Base-by-base conservation (phyloP, 2,888 invertebrate genomes). In the Luperina testacea region DNA sequence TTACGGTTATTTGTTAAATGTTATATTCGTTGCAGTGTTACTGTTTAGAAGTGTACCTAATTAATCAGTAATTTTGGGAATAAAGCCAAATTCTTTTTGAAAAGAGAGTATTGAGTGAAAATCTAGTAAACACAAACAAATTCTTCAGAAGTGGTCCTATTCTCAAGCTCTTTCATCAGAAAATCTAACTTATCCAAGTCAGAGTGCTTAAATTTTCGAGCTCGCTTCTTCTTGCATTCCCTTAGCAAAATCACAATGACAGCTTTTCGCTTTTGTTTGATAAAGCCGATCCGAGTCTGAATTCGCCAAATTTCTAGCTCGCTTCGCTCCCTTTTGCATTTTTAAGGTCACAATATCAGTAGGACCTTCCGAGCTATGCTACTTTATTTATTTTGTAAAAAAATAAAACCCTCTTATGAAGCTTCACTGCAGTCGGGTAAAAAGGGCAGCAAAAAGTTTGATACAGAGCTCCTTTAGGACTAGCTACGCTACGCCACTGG, bases 1-100 rank as follows among this genome's bases (percentile, higher is more conserved):
- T 87, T 85, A 87, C 74, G 87, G 67, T 85, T 64, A 86, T 88
- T 48, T 45, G 17, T 59, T 32, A 45, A 75, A 27, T 67, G 32
- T 64, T 65, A 42, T n/a, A 48, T 27, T 24, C 57, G 15, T 38
- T 64, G 64, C 5, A 38, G 20, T 32, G 32, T 32, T 17, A 64
- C 20, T 64, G 17, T 20, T 32, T 20, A 64, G 20, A 11, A 20
- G 20, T 20, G 9, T 32, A 32, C 24, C 15, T 70, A 24, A 5
- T 70, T 15, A 53, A 8, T 51, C 24, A 32, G 24, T 53, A 15
- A 3, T 24, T 68, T 53, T 70, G 24, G 4, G 5, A 70, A 53
- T 32, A 32, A 51, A 24, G 2, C 15, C 24, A 61, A 27, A 13
- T 15, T 27, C 0, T 61, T 61, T 13, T 27, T 61, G n/a, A 8